These are phyloP conservation scores for Pyrrhia umbra DNA, from an alignment of 2,888 invertebrate species.

Conservation along the genomic window DNA sequence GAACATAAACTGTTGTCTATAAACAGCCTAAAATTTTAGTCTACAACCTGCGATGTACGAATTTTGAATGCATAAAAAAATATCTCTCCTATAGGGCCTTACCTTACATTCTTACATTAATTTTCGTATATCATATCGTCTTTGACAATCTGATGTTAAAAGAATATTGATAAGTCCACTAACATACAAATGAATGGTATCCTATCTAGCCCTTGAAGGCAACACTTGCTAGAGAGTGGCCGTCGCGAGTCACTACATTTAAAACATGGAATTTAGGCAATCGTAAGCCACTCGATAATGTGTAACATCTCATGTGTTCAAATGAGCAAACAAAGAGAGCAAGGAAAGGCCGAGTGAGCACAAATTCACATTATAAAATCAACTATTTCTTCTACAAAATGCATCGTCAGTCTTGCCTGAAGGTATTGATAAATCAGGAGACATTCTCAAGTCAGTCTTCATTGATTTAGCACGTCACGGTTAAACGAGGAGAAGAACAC, in stretches of 20 bases:
- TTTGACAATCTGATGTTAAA: constrained; percentile 88
- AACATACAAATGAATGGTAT: constrained; percentile 76
- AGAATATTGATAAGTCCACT: constrained; percentile 78
- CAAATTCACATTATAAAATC: constrained; percentile 70
- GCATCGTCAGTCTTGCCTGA: constrained; percentile 83
- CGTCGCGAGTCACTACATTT: constrained; percentile 62
- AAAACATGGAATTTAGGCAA: constrained; percentile 70
- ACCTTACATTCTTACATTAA: constrained; percentile 89
- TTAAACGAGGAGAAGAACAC: constrained; percentile 62
- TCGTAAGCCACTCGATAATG: constrained; percentile 75
- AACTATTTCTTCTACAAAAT: constrained; percentile 84
- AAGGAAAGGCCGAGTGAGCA: constrained; percentile 80
- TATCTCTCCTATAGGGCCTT: constrained; percentile 89
- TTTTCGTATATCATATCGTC: constrained; percentile 88
- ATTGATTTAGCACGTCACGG: constrained; percentile 73
- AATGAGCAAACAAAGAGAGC: constrained; percentile 82
- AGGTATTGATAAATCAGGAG: constrained; percentile 72
- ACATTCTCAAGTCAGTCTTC: constrained; percentile 79
- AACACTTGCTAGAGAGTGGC: constrained; percentile 78
- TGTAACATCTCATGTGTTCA: constrained; percentile 83
- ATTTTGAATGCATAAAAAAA: constrained; percentile 90
- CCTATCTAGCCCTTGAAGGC: constrained; percentile 73
- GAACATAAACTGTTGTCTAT: constrained; percentile 64
- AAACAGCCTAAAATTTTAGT: constrained; percentile 74
- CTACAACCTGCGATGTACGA: constrained; percentile 81